These are phyloP conservation scores for Drosophila dives DNA, from an alignment of 2,888 invertebrate species.

Conservation along the genomic window DNA sequence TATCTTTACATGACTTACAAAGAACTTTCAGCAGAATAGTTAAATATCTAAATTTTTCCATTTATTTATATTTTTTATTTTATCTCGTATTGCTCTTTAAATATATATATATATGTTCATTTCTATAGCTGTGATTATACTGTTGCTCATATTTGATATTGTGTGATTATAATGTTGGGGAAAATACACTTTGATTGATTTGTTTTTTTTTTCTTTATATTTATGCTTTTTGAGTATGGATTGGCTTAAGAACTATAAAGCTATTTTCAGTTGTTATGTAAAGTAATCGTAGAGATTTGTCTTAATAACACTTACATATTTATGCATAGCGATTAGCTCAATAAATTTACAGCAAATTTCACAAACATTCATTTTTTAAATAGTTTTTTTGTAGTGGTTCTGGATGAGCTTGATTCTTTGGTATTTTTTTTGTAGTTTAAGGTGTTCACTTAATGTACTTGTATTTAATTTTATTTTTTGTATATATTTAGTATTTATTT, in stretches of 20 bases:
- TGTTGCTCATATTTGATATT: conserved; percentile 53
- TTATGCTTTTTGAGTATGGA: conserved; percentile 22
- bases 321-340: conserved; percentile 38
- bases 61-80: conserved; percentile 10
- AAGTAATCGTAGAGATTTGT: conserved; percentile 75
- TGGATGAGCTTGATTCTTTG: conserved; percentile 20
- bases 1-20: conserved; percentile 48
- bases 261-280: conserved; percentile 82
- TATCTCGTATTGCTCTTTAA: background rate
- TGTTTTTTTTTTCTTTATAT: background rate
- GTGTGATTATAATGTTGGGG: conserved; percentile 45
- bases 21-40: conserved; percentile 65
- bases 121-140: conserved; percentile 24
- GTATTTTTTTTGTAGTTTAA: conserved; percentile 8
- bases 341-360: conserved; percentile 41
- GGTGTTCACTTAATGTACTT: conserved; percentile 13
- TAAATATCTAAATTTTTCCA: conserved; percentile 34
- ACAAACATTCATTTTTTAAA: conserved; percentile 18
- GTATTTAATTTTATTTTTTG: background rate
- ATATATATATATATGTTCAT: conserved; percentile 15
- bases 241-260: conserved; percentile 82
- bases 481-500: conserved; percentile 23
- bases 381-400: conserved; percentile 1
- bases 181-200: conserved; percentile 10
- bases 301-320: conserved; percentile 54